Conservation (phyloP, 1,140 invertebrate species). For the Aphidius gifuensis region DNA sequence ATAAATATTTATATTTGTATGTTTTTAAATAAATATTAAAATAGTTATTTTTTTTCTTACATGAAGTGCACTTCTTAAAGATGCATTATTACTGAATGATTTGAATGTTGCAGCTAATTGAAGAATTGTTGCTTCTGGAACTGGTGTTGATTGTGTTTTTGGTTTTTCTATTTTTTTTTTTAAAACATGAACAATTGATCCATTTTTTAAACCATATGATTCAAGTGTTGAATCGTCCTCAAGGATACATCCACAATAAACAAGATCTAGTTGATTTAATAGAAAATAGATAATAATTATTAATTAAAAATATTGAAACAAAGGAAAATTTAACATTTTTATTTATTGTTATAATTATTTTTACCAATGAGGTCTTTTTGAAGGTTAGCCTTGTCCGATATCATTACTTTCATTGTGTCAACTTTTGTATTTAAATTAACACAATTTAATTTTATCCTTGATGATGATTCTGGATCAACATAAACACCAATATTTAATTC, state of each 20-base stretch:
- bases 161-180: constrained; percentile 47
- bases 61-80: constrained; percentile 53
- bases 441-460: constrained; percentile 52
- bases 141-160: constrained; percentile 32
- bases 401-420: constrained; percentile 49
- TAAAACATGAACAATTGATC: constrained; percentile 57
- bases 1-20: neutral
- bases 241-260: constrained; percentile 57
- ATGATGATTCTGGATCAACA: constrained; percentile 40
- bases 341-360: constrained; percentile 23
- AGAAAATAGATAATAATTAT: constrained; percentile 17
- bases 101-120: constrained; percentile 53
- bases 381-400: constrained; percentile 49
- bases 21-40: neutral
- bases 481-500: constrained; percentile 45
- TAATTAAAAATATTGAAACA: constrained; percentile 13
- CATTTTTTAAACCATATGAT: constrained; percentile 54
- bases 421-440: constrained; percentile 57
- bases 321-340: constrained; percentile 5
- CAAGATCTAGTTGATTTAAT: constrained; percentile 49
- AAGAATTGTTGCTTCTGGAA: constrained; percentile 50
- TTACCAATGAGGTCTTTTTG: constrained; percentile 53
- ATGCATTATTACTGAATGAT: constrained; percentile 51
- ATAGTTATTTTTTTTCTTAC: constrained; percentile 35
- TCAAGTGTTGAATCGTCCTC: constrained; percentile 54